Base-by-base conservation (phyloP, 2,888 invertebrate species). In the Dichetophora obliterata region DNA sequence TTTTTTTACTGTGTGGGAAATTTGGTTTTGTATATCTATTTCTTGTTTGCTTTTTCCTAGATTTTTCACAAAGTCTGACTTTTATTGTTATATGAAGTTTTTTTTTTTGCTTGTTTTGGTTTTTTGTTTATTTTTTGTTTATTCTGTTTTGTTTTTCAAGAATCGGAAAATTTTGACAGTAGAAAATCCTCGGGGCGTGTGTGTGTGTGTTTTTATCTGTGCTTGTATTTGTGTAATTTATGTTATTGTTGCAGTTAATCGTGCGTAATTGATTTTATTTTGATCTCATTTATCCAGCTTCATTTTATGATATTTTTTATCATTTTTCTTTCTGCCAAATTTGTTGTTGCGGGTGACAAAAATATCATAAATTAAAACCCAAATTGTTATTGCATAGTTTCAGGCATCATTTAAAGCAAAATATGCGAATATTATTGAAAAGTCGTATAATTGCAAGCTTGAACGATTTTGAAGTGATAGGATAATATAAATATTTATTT, bases 231-330 rank as follows among this genome's bases (percentile, higher is more conserved):
- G 65, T 57, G 48, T 59, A 82, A 80, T 80, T 84, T 86, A 86
- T 87, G 87, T 85, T 83, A 86, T 86, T 86, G 85, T 85, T 85
- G 83, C 83, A 84, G 84, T 87, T 87, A 86, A 87, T 86, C 87
- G 86, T 85, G 87, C 85, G 87, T 85, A 87, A 86, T 86, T 87
- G 87, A 87, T 86, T 87, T 87, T 85, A 86, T 86, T 86, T 86
- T 85, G 84, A 84, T 84, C 84, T 85, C 82, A 83, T 82, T 84
- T 84, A 82, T 83, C 68, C 65, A 50, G 68, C 24, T 14, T 48
- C 68, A 68, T 68, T 68, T 68, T 68, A 68, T 68, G 43, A 27
- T 27, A 22, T 68, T 48, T 66, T 43, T 22, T 37, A 24, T 37
- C 22, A 34, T 66, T 22, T 66, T 37, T 14, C 43, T 37, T 37